Conservation (phyloP, 2,888 invertebrate species). For the Oxycera nigricornis region DNA sequence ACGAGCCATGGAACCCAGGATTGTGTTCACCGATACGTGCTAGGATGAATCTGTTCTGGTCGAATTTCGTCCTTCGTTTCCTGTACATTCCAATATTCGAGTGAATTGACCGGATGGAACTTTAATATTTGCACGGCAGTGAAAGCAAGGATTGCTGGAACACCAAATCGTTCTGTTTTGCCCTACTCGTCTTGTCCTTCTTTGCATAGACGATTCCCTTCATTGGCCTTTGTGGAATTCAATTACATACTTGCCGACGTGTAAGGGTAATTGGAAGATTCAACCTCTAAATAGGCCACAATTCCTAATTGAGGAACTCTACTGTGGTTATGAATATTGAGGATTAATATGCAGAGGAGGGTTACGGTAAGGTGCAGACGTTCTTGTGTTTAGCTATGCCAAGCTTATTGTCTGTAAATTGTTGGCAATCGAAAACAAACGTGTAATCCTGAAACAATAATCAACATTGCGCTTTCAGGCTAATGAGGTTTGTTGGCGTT, state of each 20-base stretch:
- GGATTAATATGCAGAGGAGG: not conserved
- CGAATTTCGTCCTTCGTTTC: not conserved
- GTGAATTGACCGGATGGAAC: conserved; percentile 27
- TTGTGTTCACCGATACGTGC: not conserved
- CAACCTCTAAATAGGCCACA: conserved; percentile 34
- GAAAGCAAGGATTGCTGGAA: not conserved
- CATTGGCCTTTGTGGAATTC: conserved; percentile 37
- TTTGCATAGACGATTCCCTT: conserved; percentile 9
- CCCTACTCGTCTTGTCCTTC: not conserved
- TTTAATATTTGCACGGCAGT: conserved; percentile 10
- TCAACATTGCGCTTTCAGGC: not conserved
- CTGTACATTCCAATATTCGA: not conserved
- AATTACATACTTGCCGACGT: conserved; percentile 34
- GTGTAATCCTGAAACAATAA: not conserved
- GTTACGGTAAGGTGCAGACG: not conserved
- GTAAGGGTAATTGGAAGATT: conserved; percentile 25
- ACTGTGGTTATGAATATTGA: conserved; percentile 19
- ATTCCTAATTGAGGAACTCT: conserved; percentile 1
- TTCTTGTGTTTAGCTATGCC: not conserved
- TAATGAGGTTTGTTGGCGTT: not conserved
- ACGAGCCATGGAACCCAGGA: not conserved
- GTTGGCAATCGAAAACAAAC: not conserved
- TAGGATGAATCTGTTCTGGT: conserved; percentile 3
- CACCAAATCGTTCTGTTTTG: not conserved
- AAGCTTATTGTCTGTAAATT: not conserved